A percentile compares a stretch with the other conserved stretches of the same genome.
Evolutionary conservation across 2,113 vertebrate species (phyloP).

Genomic region (Gobio gobio): DNA sequence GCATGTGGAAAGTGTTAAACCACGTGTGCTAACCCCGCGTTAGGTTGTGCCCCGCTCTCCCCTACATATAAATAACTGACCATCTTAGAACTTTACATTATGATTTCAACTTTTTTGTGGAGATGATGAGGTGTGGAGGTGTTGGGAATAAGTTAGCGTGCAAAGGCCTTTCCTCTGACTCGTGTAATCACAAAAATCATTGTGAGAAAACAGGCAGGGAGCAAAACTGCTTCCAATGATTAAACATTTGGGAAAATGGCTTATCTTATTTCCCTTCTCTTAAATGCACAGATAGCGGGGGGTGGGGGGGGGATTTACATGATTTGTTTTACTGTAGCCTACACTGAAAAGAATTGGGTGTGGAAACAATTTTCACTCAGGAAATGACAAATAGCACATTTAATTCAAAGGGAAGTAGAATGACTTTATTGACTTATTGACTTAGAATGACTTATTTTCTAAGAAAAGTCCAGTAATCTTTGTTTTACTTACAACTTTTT

Average conservation of each 20-base stretch:
- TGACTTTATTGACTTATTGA: no score
- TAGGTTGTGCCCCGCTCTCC: no score
- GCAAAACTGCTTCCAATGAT: neutral
- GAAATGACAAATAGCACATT: no score
- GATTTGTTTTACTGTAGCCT: neutral
- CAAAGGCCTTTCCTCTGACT: conserved; percentile 21
- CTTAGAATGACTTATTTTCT: no score
- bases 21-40: no score
- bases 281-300: neutral
- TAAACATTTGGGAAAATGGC: neutral
- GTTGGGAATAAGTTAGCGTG: conserved; percentile 20
- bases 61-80: neutral
- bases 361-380: no score
- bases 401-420: no score
- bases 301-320: neutral
- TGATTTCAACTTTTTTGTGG: neutral
- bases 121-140: neutral
- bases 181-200: neutral
- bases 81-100: neutral
- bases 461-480: no score
- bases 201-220: neutral
- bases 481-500: no score
- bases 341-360: neutral
- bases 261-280: neutral
- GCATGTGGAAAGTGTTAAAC: no score